A percentile compares a stretch with the other conserved stretches of the same genome.
These are phyloP conservation scores for Drosophila neotestacea DNA, from an alignment of 2,888 invertebrate genomes.

Conservation along the genomic window DNA sequence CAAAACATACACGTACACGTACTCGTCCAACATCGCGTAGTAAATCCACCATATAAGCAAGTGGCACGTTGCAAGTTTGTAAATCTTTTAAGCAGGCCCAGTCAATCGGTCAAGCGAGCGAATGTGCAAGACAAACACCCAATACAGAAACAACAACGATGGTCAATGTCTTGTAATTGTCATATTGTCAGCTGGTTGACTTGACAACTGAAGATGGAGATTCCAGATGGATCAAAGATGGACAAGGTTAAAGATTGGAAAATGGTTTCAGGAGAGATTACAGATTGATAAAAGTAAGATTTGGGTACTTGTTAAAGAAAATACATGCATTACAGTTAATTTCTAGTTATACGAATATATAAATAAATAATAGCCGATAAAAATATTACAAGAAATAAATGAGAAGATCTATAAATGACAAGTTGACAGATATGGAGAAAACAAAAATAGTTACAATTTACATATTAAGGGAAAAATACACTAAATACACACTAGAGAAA, in stretches of 20 bases:
- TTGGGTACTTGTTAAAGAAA: too few species aligned
- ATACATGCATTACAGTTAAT: too few species aligned
- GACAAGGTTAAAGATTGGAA: background rate
- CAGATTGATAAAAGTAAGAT: background rate
- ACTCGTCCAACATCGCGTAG: constrained; percentile 30
- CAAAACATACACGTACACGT: constrained; percentile 16
- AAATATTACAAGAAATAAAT: too few species aligned
- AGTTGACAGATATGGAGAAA: too few species aligned
- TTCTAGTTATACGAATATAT: too few species aligned
- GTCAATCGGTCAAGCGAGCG: constrained; percentile 61
- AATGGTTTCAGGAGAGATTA: background rate
- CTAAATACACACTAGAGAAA: too few species aligned
- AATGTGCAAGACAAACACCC: constrained; percentile 6
- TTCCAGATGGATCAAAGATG: constrained; percentile 17
- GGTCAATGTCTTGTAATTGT: constrained; percentile 55
- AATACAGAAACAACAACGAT: constrained; percentile 19
- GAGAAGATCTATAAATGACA: too few species aligned
- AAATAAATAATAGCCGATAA: too few species aligned
- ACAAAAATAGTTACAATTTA: too few species aligned
- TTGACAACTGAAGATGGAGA: constrained; percentile 19
- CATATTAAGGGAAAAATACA: too few species aligned
- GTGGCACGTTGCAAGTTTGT: constrained; percentile 65
- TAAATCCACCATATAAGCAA: constrained; percentile 74
- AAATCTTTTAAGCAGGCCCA: constrained; percentile 53
- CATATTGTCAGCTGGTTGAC: constrained; percentile 44